Conservation (phyloP, 2,797 vertebrate species). For the Microhierax caerulescens region DNA sequence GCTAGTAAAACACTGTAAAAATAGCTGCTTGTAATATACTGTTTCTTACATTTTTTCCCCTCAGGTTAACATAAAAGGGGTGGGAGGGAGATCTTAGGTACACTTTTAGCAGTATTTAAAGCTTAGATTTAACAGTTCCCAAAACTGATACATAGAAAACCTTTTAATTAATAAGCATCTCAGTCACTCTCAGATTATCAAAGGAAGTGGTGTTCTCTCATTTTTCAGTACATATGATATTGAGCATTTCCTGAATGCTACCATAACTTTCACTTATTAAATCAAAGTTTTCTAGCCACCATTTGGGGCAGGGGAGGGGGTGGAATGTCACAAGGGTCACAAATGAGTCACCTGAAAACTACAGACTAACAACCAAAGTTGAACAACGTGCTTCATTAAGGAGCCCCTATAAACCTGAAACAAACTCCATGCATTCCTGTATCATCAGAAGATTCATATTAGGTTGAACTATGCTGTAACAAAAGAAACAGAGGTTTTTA, state of each 20-base stretch:
- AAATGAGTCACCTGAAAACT: neutral
- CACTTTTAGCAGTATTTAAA: neutral
- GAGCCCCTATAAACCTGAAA: neutral
- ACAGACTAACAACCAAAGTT: neutral
- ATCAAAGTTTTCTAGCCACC: neutral
- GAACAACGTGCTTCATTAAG: neutral
- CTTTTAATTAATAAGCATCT: neutral
- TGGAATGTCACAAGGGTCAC: neutral
- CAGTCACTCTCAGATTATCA: neutral
- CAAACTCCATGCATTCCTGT: neutral
- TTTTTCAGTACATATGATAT: neutral
- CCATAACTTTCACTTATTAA: neutral
- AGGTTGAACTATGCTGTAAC: neutral
- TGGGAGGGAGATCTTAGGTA: rapidly evolving
- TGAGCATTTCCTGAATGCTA: neutral
- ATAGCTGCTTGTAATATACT: neutral
- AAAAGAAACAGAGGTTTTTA: neutral
- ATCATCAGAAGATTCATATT: neutral
- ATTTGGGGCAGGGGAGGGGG: neutral
- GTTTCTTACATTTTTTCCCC: neutral
- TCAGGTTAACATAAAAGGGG: too few species aligned
- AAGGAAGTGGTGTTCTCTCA: neutral
- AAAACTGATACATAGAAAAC: neutral
- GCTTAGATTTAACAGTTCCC: neutral
- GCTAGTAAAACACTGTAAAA: neutral